Conservation (phyloP, 1,140 invertebrate genomes). For the Popillia japonica region DNA sequence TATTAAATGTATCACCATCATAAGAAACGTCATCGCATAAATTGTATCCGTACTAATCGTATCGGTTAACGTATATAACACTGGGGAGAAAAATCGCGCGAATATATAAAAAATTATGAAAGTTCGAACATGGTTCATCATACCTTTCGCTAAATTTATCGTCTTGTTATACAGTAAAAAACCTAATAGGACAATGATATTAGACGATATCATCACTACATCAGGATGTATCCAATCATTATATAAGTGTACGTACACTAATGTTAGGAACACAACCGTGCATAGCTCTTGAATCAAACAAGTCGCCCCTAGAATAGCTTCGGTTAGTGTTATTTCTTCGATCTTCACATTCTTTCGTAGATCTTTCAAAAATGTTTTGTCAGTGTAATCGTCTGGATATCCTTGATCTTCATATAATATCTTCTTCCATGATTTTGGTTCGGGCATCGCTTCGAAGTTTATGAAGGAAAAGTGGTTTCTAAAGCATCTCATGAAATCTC, state of each 20-base stretch:
- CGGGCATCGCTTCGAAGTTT: background rate
- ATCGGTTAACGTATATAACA: conserved; percentile 94
- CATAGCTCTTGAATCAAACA: conserved; percentile 79
- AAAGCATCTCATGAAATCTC: conserved; percentile 10
- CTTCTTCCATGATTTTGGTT: conserved; percentile 74
- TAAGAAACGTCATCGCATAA: conserved; percentile 87
- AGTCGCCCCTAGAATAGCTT: conserved; percentile 77
- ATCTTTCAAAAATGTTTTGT: conserved; percentile 83
- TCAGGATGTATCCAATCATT: conserved; percentile 69
- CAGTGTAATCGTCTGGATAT: conserved; percentile 92
- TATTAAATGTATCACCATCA: conserved; percentile 83
- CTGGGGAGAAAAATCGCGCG: conserved; percentile 86
- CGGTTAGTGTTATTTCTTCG: conserved; percentile 70
- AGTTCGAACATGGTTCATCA: conserved; percentile 61
- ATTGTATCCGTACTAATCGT: conserved; percentile 97
- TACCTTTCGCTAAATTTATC: background rate
- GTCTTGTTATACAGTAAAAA: conserved; percentile 55
- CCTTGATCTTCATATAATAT: conserved; percentile 88
- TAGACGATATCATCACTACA: background rate
- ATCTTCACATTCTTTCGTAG: conserved; percentile 85
- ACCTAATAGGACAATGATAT: background rate
- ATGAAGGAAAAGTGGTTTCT: conserved; percentile 16
- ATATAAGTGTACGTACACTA: conserved; percentile 78
- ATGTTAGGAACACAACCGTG: conserved; percentile 77
- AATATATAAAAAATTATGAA: conserved; percentile 82